These are phyloP conservation scores for Setipinna tenuifilis DNA, from an alignment of 2,797 vertebrate species.

Conservation along the genomic window DNA sequence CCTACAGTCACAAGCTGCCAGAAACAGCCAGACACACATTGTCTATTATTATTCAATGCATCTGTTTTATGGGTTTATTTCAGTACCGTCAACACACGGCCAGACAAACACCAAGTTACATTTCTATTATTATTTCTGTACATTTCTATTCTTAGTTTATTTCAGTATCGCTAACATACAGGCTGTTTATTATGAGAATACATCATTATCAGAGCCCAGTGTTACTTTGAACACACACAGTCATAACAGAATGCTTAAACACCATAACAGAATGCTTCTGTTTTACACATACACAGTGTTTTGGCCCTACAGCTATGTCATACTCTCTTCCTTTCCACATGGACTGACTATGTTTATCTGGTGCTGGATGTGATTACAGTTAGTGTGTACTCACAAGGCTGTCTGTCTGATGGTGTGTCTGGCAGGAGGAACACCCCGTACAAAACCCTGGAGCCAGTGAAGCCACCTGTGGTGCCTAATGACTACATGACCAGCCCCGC, in stretches of 20 bases:
- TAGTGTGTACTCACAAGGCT: background rate
- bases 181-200: background rate
- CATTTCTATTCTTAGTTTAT: too few species aligned
- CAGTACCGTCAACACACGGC: background rate
- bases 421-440: constrained; percentile 94
- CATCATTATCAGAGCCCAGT: background rate
- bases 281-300: background rate
- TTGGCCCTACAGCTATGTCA: background rate
- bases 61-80: background rate
- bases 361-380: background rate
- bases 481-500: constrained; percentile 99
- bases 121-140: too few species aligned
- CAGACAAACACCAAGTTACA: background rate
- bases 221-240: background rate
- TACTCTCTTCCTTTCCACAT: background rate
- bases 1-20: background rate
- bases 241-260: background rate
- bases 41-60: background rate
- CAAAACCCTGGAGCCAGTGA: constrained; percentile 97
- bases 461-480: constrained; percentile 95
- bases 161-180: background rate
- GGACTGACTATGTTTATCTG: background rate
- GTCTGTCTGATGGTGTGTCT: background rate
- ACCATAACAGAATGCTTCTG: background rate
- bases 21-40: background rate